phyloP scores from a whole-genome alignment of 2,888 invertebrate species.

The Nowickia ferox region DNA sequence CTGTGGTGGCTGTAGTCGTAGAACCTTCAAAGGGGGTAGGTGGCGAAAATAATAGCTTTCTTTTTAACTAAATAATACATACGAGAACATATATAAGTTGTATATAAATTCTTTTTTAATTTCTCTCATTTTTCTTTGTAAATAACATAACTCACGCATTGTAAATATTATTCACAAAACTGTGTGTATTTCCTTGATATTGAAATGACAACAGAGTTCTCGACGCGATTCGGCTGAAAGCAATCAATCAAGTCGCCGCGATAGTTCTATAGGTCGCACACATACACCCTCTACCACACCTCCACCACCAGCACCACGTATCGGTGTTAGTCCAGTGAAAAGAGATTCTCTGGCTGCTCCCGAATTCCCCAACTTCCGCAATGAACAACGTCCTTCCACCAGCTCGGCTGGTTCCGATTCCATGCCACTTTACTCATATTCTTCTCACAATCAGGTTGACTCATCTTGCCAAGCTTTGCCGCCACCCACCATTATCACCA shows the following conservation, averaged over 20 bases:
- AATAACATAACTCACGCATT: slow-evolving; percentile 18
- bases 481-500: slow-evolving; percentile 91
- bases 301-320: slow-evolving; percentile 86
- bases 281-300: slow-evolving; percentile 82
- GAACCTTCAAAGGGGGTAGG: slow-evolving; percentile 73
- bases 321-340: slow-evolving; percentile 86
- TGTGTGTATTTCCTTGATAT: slow-evolving; percentile 23
- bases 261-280: slow-evolving; percentile 85
- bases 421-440: slow-evolving; percentile 83
- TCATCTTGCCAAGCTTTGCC: slow-evolving; percentile 86
- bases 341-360: slow-evolving; percentile 85
- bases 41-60: background rate
- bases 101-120: slow-evolving; percentile 18
- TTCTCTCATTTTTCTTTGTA: slow-evolving; percentile 42
- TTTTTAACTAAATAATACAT: background rate
- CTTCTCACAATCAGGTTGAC: slow-evolving; percentile 85
- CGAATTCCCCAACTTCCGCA: slow-evolving; percentile 84
- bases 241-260: slow-evolving; percentile 88
- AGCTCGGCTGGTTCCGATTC: slow-evolving; percentile 90
- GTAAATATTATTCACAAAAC: slow-evolving; percentile 28
- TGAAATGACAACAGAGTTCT: slow-evolving; percentile 75
- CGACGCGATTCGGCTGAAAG: slow-evolving; percentile 88
- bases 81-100: background rate
- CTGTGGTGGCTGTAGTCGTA: slow-evolving; percentile 74
- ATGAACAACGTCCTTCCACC: slow-evolving; percentile 88